Evolutionary conservation across 2,888 invertebrate species (phyloP), one percentile per base, ranked within the genome.

Genomic region (Penaeus monodon): DNA sequence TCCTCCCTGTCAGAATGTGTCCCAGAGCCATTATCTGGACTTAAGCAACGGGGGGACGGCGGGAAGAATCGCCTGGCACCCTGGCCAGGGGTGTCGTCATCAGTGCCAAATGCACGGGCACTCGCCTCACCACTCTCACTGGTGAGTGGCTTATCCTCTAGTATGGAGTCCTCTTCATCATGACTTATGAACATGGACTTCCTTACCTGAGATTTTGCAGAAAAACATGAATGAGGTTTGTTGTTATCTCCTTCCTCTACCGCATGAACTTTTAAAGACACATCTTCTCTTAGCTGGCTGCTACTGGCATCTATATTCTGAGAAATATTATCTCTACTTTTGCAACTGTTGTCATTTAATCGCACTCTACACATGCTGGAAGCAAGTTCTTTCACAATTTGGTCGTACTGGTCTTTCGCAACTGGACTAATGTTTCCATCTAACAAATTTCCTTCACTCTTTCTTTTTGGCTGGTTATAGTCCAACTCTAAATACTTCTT

Each of bases 81-180:
- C 20, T 44, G 74, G 64, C 63, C 17, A 14, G 63, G 22, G 64
- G 17, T 65, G 38, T 29, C n/a, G 27, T 27, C 82, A 6, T 65
- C 74, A 24, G 73, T 63, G 74, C 74, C n/a, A 24, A 57, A 17
- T 17, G 57, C 57, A 57, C 57, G 57, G 57, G 57, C 57, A 57
- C 57, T 57, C 2, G 64, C 63, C 38, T 29, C n/a, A 33, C 74
- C 44, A 10, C 2, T 10, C 68, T 74, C 38, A 29, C n/a, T 24
- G 22, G 74, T 57, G 49, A 87, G 64, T 49, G 86, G 74, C 49
- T 87, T 87, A 64, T 87, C 49, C 76, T 87, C 86, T 29, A 87
- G 73, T 29, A 87, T 65, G 38, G 70, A 79, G 12, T 73, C 86
- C 24, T 68, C 79, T 78, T 87, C 86, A 78, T 87, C 86, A 33